Evolutionary conservation across 2,888 invertebrate genomes (phyloP).

Genomic region (Clanis bilineata): DNA sequence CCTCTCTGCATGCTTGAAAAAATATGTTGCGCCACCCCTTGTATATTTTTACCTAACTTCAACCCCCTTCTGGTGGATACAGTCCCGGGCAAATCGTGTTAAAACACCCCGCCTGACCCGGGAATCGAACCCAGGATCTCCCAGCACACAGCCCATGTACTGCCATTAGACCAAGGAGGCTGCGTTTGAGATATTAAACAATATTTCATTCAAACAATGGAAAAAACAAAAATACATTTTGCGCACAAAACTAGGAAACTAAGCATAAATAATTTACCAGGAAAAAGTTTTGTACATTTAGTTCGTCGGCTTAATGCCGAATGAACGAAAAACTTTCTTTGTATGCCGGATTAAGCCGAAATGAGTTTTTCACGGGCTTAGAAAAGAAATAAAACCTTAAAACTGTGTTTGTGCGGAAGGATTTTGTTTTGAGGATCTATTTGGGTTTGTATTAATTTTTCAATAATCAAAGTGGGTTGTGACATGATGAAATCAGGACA

Average conservation of each 20-base stretch:
- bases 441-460: neutral
- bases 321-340: conserved; percentile 21
- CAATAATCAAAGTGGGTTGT: neutral
- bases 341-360: conserved; percentile 20
- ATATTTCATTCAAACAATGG: neutral
- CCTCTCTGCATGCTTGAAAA: no score
- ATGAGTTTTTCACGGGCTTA: conserved; percentile 20
- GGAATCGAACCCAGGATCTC: no score
- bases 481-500: no score
- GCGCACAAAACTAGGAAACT: conserved; percentile 15
- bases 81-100: no score
- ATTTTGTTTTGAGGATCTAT: conserved; percentile 6
- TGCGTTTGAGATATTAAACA: no score
- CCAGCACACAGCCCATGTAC: no score
- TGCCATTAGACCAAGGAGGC: no score
- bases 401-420: conserved; percentile 15
- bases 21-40: no score
- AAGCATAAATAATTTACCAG: conserved; percentile 17
- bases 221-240: conserved; percentile 15
- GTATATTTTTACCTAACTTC: no score
- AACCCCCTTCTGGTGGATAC: no score
- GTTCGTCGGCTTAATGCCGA: conserved; percentile 12
- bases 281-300: conserved; percentile 18
- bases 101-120: no score
- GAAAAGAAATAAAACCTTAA: conserved; percentile 10